These are phyloP conservation scores for Gorsachius magnificus DNA, from an alignment of 2,797 vertebrate genomes.

Conservation along the genomic window DNA sequence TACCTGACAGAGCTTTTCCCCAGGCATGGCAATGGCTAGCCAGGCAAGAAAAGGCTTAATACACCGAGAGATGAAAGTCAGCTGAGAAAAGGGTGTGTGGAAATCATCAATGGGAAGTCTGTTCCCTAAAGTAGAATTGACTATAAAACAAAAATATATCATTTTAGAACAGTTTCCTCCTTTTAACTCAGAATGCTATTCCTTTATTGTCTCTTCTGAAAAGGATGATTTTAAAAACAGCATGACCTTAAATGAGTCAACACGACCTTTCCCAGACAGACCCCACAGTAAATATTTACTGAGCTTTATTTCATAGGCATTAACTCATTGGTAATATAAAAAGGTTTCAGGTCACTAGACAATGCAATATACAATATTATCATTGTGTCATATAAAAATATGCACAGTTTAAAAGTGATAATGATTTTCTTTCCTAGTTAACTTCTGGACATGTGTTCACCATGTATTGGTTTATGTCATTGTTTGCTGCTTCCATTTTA, in stretches of 20 bases:
- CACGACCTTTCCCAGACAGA: neutral
- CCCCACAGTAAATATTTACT: conserved; percentile 15
- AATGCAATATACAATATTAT: neutral
- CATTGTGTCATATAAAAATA: neutral
- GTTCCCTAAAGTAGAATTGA: neutral
- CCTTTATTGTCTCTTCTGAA: neutral
- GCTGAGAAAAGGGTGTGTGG: neutral
- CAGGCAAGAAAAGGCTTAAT: conserved; percentile 30
- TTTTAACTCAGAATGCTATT: neutral
- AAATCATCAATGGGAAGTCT: neutral
- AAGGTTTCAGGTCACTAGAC: neutral
- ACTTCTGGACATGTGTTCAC: neutral
- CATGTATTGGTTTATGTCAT: neutral
- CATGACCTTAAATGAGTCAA: conserved; percentile 37
- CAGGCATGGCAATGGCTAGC: neutral
- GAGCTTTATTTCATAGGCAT: conserved; percentile 14
- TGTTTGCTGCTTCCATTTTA: neutral
- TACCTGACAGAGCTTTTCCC: conserved; percentile 25
- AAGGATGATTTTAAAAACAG: neutral
- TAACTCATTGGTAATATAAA: neutral
- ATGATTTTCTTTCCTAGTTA: neutral
- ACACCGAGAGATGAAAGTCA: neutral
- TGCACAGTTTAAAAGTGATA: neutral
- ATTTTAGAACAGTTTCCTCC: neutral
- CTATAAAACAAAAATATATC: neutral